Percentiles rank a stretch among this genome's conserved stretches.
These are phyloP conservation scores for Copidosoma aretas DNA, from an alignment of 2,888 invertebrate genomes.

Conservation along the genomic window DNA sequence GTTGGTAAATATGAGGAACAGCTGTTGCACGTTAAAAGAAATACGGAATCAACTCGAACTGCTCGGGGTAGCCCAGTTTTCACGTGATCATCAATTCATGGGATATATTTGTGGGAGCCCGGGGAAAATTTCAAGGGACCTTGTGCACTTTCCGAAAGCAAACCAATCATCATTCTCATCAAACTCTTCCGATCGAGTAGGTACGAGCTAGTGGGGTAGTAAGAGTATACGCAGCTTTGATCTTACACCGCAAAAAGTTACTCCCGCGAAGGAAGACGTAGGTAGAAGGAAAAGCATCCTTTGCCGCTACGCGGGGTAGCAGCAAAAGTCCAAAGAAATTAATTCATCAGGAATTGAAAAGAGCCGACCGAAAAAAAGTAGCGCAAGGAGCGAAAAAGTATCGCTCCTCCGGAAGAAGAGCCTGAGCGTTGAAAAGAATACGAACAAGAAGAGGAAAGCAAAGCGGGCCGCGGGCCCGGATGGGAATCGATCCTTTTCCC, in stretches of 20 bases:
- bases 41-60: no score
- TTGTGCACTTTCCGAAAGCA: background rate
- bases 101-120: no score
- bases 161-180: conserved; percentile 29
- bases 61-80: no score
- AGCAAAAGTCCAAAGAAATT: conserved; percentile 22
- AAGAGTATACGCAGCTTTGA: conserved; percentile 14
- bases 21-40: no score
- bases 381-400: background rate
- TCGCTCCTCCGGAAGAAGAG: background rate
- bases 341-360: conserved; percentile 17
- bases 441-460: background rate
- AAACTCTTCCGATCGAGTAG: conserved; percentile 26
- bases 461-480: background rate
- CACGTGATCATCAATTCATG: no score
- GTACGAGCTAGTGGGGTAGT: conserved; percentile 11
- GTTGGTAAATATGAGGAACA: no score
- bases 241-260: background rate
- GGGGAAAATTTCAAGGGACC: no score
- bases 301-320: background rate
- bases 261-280: conserved; percentile 1
- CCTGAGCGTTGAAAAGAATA: background rate
- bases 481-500: conserved; percentile 20
- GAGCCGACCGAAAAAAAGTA: background rate
- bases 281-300: conserved; percentile 6